A percentile compares a stretch with the other conserved stretches of the same genome.
Conservation (phyloP, 2,113 vertebrate species). For the Geococcyx californianus region DNA sequence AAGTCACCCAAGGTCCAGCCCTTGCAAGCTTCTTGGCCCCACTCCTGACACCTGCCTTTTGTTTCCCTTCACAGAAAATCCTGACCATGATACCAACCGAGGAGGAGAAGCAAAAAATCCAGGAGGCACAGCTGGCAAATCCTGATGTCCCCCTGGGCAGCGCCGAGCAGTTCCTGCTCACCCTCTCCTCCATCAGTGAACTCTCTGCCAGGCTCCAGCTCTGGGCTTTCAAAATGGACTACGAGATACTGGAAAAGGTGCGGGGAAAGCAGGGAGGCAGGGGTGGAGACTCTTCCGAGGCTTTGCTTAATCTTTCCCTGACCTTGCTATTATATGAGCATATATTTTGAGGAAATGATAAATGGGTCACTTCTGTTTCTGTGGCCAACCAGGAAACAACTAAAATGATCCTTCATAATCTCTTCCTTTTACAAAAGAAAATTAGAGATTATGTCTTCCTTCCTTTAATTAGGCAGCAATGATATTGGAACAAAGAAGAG, state of each 20-base stretch:
- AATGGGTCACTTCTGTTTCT: background rate
- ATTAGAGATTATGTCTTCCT: slow-evolving; percentile 43
- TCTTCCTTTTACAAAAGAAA: slow-evolving; percentile 17
- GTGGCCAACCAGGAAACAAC: slow-evolving; percentile 14
- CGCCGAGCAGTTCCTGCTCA: slow-evolving; percentile 95
- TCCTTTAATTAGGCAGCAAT: slow-evolving; percentile 48
- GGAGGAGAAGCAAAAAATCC: slow-evolving; percentile 97
- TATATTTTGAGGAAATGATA: background rate
- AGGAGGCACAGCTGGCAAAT: slow-evolving; percentile 93
- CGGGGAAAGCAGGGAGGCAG: background rate
- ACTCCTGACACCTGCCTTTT: background rate
- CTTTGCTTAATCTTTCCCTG: background rate
- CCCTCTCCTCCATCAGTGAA: slow-evolving; percentile 93
- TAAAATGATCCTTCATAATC: slow-evolving; percentile 1
- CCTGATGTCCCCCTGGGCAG: slow-evolving; percentile 92
- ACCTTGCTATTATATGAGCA: background rate
- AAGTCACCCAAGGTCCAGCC: background rate
- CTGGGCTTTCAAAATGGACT: slow-evolving; percentile 99
- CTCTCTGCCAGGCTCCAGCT: slow-evolving; percentile 94
- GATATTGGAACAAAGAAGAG: background rate
- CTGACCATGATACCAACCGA: slow-evolving; percentile 96
- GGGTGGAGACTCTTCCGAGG: background rate
- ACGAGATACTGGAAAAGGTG: slow-evolving; percentile 95
- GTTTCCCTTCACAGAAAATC: slow-evolving; percentile 85
- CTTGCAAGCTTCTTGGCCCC: rapidly evolving